Conservation (phyloP, 1,140 invertebrate genomes). For the Nebria ingens region DNA sequence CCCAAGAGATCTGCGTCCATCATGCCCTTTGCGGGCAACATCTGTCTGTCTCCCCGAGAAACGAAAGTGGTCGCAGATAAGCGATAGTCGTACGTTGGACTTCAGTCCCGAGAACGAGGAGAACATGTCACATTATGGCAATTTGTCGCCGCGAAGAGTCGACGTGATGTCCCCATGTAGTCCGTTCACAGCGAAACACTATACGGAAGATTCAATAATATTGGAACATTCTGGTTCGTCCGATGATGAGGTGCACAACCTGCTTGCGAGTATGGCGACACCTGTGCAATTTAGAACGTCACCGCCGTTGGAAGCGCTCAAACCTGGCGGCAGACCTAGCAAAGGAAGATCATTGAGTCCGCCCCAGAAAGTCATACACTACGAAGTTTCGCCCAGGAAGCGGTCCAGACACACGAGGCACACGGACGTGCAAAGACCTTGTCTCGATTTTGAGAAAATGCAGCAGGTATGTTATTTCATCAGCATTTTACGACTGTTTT, state of each 20-base stretch:
- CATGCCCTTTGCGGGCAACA: constrained; percentile 38
- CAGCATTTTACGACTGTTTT: too few relatives aligned
- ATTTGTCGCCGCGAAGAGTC: constrained; percentile 26
- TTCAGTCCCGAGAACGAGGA: constrained; percentile 4
- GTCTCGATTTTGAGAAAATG: constrained; percentile 94
- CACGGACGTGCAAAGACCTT: constrained; percentile 65
- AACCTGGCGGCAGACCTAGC: constrained; percentile 48
- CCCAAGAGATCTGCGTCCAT: constrained; percentile 22
- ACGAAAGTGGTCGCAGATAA: constrained; percentile 66
- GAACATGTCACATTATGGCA: constrained; percentile 33
- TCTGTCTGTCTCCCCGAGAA: constrained; percentile 58
- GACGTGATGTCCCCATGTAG: constrained; percentile 23
- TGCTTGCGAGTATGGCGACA: constrained; percentile 44
- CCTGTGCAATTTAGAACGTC: constrained; percentile 83
- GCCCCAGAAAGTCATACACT: constrained; percentile 63
- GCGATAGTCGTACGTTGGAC: constrained; percentile 25
- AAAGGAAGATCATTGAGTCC: constrained; percentile 53
- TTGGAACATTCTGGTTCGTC: constrained; percentile 26
- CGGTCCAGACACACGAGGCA: constrained; percentile 49
- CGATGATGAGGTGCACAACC: constrained; percentile 23
- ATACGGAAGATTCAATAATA: constrained; percentile 15
- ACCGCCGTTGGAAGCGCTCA: constrained; percentile 76
- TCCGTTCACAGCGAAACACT: constrained; percentile 18
- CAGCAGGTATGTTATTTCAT: constrained; percentile 73
- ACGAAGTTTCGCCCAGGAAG: constrained; percentile 49